Evolutionary conservation across 2,888 invertebrate genomes (phyloP).

Genomic region (Agonopterix alstromeriana): DNA sequence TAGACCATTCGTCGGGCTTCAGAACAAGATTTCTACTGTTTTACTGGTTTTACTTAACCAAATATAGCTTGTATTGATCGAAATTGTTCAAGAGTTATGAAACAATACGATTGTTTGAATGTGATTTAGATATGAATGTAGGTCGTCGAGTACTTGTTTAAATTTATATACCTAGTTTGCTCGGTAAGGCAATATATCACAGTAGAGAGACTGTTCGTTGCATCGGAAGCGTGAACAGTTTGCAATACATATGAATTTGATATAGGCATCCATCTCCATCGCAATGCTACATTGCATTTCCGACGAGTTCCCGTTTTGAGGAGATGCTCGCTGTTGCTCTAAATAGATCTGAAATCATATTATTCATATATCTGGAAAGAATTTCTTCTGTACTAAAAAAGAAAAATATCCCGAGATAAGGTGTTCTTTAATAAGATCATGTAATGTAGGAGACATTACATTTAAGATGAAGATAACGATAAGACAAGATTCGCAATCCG

Average conservation of each 20-base stretch:
- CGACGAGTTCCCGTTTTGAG: not conserved
- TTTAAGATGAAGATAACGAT: no score
- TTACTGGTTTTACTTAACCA: constrained; percentile 1
- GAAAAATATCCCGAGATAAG: no score
- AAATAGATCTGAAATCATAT: no score
- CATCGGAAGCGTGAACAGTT: not conserved
- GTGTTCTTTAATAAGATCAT: no score
- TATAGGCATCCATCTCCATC: constrained; percentile 1
- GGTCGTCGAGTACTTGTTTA: no score
- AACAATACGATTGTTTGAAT: not conserved
- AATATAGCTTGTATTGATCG: constrained; percentile 5
- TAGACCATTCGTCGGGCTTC: constrained; percentile 7
- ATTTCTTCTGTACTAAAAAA: no score
- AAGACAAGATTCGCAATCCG: no score
- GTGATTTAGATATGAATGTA: not conserved
- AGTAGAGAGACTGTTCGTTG: not conserved
- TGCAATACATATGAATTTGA: not conserved
- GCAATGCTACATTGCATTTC: constrained; percentile 1
- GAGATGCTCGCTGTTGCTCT: not conserved
- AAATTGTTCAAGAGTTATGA: not conserved
- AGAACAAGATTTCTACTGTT: constrained; percentile 4
- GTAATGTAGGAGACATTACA: no score
- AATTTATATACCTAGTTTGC: not conserved
- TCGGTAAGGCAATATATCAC: not conserved
- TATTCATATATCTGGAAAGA: no score